Evolutionary conservation across 2,888 invertebrate species (phyloP).

Genomic region (Thyatira batis): DNA sequence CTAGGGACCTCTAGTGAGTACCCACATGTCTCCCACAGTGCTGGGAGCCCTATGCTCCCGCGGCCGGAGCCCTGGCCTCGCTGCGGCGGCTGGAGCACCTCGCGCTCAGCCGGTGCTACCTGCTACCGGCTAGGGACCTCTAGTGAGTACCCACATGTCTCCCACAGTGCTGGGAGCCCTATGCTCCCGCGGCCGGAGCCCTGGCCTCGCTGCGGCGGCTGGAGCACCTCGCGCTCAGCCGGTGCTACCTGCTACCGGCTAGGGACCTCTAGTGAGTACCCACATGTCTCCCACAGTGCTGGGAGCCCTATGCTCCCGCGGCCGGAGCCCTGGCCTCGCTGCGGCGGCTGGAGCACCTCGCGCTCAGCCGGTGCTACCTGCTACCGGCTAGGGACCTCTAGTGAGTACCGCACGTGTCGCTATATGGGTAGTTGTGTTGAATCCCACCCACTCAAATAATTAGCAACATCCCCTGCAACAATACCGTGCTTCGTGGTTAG

Average conservation of each 20-base stretch:
- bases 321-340: conserved; percentile 53
- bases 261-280: conserved; percentile 85
- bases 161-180: conserved; percentile 87
- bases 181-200: conserved; percentile 75
- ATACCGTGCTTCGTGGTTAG: no score
- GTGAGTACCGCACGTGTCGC: conserved; percentile 80
- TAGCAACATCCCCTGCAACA: no score
- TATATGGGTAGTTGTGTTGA: no score
- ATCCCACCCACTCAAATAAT: no score
- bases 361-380: conserved; percentile 91
- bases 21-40: conserved; percentile 85
- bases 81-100: conserved; percentile 87
- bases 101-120: conserved; percentile 90
- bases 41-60: conserved; percentile 83
- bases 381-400: conserved; percentile 86
- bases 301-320: conserved; percentile 83
- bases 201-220: conserved; percentile 76
- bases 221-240: conserved; percentile 89
- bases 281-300: conserved; percentile 88
- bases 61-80: conserved; percentile 52
- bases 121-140: conserved; percentile 87
- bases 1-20: conserved; percentile 86
- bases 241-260: conserved; percentile 91
- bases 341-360: conserved; percentile 87
- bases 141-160: conserved; percentile 84